Percentiles rank a stretch among this genome's conserved stretches.
These are phyloP conservation scores for Corythaeola cristata DNA, from an alignment of 2,113 vertebrate genomes.

Conservation along the genomic window DNA sequence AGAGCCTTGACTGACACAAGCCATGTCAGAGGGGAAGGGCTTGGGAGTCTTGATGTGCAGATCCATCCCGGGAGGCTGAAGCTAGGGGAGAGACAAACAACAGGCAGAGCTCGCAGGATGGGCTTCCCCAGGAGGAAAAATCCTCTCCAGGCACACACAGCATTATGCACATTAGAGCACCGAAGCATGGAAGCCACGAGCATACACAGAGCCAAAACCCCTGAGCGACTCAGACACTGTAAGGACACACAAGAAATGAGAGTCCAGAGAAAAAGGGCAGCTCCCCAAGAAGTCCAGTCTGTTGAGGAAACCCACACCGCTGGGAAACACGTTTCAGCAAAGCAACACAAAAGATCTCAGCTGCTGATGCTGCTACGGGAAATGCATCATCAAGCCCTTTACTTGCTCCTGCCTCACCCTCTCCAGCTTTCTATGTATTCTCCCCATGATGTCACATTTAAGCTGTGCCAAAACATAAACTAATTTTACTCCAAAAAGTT, in stretches of 20 bases:
- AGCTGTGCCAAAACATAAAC: background rate
- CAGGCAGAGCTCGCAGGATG: accelerated
- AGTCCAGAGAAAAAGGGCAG: background rate
- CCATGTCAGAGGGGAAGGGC: accelerated
- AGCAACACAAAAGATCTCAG: background rate
- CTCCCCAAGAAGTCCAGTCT: background rate
- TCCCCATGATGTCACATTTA: background rate
- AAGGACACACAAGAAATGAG: background rate
- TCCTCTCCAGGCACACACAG: background rate
- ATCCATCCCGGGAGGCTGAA: background rate
- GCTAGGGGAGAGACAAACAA: background rate
- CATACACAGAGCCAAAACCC: background rate
- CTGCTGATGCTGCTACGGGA: background rate
- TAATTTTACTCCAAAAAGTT: background rate
- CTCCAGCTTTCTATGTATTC: background rate
- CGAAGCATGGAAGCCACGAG: background rate
- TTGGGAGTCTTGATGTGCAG: background rate
- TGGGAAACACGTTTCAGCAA: background rate
- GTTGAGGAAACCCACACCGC: background rate
- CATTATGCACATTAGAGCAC: background rate
- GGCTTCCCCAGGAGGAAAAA: background rate
- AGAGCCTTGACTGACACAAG: background rate
- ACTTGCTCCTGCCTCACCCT: background rate
- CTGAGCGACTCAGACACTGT: background rate
- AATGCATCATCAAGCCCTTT: background rate